Conservation (phyloP, 2,888 invertebrate genomes). For the Eupithecia subfuscata region DNA sequence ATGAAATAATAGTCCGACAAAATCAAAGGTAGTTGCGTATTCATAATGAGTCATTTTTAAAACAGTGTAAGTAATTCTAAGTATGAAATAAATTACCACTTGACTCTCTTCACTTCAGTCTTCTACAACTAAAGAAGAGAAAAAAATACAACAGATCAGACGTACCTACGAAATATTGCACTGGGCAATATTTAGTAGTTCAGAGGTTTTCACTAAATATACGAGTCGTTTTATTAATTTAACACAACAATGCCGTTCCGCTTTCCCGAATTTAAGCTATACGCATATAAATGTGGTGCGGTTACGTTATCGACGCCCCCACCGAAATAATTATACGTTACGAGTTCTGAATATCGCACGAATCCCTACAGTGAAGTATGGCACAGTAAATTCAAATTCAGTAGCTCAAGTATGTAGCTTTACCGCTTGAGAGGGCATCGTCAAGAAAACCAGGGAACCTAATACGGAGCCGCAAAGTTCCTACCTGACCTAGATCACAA, state of each 20-base stretch:
- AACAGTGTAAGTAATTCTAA: not conserved
- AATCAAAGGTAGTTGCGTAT: not conserved
- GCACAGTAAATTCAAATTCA: conserved; percentile 17
- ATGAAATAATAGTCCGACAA: not conserved
- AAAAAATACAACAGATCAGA: no score
- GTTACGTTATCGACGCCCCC: conserved; percentile 76
- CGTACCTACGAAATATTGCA: no score
- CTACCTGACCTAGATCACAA: not conserved
- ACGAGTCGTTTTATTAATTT: conserved; percentile 17
- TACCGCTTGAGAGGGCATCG: not conserved
- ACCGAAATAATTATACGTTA: conserved; percentile 80
- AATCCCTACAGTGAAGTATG: conserved; percentile 60
- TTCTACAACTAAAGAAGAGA: no score
- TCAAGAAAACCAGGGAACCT: not conserved
- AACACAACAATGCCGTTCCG: conserved; percentile 33
- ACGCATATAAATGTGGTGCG: conserved; percentile 69
- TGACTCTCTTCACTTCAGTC: not conserved
- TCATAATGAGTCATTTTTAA: not conserved
- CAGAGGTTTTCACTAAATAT: not conserved
- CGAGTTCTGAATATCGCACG: conserved; percentile 78
- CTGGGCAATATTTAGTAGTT: not conserved
- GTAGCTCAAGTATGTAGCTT: conserved; percentile 6
- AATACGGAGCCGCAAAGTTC: no score
- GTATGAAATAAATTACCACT: not conserved
- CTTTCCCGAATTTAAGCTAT: conserved; percentile 53